phyloP scores from a whole-genome alignment of 2,113 vertebrate genomes.

The Grammomys dolichurus region DNA sequence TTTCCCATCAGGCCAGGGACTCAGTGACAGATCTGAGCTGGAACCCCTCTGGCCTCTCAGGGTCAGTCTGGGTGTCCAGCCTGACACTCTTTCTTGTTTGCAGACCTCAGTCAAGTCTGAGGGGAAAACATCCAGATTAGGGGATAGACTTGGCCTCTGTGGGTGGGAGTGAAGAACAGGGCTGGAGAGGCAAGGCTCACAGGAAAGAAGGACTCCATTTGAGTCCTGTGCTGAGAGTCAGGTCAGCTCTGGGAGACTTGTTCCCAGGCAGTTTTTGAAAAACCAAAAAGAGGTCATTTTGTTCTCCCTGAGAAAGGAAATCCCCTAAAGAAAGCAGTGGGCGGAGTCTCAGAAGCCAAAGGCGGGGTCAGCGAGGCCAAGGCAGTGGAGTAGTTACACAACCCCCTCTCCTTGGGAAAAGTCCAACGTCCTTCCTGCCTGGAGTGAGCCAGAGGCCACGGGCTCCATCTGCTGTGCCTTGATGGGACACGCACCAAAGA shows the following conservation, averaged over 20 bases:
- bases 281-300: conserved; percentile 28
- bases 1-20: background rate
- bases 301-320: conserved; percentile 65
- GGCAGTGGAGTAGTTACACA: background rate
- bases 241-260: conserved; percentile 27
- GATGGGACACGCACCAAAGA: background rate
- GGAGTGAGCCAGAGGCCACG: background rate
- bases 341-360: background rate
- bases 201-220: background rate
- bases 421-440: background rate
- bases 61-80: background rate
- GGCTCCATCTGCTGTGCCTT: conserved; percentile 64
- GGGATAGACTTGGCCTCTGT: background rate
- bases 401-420: conserved; percentile 6
- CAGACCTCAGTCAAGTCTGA: accelerated
- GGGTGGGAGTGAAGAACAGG: background rate
- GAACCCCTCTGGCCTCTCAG: background rate
- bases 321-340: background rate
- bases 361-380: background rate
- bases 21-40: no score
- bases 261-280: conserved; percentile 4
- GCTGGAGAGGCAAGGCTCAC: accelerated
- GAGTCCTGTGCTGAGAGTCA: background rate
- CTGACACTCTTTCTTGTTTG: background rate
- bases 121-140: background rate